These are phyloP conservation scores for Stenotaenia linearis DNA, from an alignment of 2,888 invertebrate species.

Conservation along the genomic window DNA sequence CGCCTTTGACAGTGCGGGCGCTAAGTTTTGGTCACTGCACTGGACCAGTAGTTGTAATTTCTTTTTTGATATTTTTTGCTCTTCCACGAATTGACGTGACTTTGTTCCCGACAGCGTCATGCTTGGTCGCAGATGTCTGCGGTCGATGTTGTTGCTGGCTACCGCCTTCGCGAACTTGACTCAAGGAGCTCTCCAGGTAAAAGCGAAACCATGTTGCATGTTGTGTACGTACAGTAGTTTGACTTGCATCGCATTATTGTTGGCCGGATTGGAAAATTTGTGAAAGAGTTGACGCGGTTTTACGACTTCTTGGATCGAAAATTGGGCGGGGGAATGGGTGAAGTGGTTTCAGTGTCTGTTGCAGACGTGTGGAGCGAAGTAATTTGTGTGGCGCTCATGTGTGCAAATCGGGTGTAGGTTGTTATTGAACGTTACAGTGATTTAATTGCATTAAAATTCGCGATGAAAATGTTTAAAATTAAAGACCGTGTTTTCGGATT, in stretches of 20 bases:
- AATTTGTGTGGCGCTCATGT: not conserved
- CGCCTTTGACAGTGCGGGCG: not conserved
- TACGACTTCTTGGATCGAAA: slow-evolving; percentile 1
- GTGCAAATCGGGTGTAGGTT: not conserved
- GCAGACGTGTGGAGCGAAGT: not conserved
- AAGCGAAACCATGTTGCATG: not conserved
- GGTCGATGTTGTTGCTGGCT: not conserved
- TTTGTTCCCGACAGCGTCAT: not conserved
- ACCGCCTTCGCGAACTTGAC: not conserved
- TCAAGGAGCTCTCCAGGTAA: not conserved
- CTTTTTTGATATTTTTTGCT: not conserved
- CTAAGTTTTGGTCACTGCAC: not conserved
- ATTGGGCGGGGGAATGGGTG: not conserved
- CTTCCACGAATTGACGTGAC: not conserved
- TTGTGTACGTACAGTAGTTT: not conserved
- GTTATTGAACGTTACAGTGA: not conserved
- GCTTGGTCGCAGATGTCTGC: not conserved
- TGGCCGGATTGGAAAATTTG: not conserved
- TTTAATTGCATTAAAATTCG: not conserved
- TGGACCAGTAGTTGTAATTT: not conserved
- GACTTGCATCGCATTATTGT: not conserved
- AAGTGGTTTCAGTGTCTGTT: not conserved
- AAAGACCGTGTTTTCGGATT: too few species aligned
- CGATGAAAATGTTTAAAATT: too few species aligned
- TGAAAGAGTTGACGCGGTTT: not conserved